Evolutionary conservation across 2,888 invertebrate genomes (phyloP).

Genomic region (Agonopterix alstromeriana): DNA sequence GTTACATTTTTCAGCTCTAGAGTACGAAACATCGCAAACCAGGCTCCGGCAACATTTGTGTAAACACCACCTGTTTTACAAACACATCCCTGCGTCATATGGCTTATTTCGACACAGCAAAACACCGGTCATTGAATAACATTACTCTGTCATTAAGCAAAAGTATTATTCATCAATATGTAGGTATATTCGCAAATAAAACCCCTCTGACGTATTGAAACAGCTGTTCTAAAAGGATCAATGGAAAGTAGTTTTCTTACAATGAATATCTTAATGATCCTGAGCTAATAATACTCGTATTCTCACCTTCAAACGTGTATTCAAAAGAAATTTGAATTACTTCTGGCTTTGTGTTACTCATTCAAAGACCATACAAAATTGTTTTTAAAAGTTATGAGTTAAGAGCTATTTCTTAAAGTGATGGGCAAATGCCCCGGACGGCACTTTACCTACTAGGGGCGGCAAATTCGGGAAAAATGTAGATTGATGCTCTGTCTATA

Average conservation of each 20-base stretch:
- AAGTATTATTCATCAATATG: conserved; percentile 26
- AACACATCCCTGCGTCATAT: conserved; percentile 56
- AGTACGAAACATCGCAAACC: conserved; percentile 14
- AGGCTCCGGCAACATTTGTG: conserved; percentile 36
- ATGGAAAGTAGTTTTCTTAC: conserved; percentile 23
- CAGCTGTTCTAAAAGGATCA: conserved; percentile 21
- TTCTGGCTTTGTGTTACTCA: too few species aligned
- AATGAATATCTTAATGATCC: conserved; percentile 7
- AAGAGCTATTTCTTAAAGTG: too few species aligned
- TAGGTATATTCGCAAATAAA: conserved; percentile 12
- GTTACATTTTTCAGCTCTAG: conserved; percentile 22
- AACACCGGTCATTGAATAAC: conserved; percentile 31
- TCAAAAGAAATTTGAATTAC: too few species aligned
- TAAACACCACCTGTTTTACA: conserved; percentile 44
- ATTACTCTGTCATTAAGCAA: conserved; percentile 30
- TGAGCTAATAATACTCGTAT: neutral
- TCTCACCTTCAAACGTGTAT: neutral
- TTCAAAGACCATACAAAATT: too few species aligned
- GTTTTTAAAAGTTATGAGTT: too few species aligned
- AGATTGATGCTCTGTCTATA: too few species aligned
- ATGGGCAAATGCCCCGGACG: too few species aligned
- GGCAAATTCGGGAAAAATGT: too few species aligned
- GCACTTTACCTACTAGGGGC: too few species aligned
- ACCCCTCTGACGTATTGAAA: conserved; percentile 23
- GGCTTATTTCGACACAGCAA: conserved; percentile 49